Evolutionary conservation across 2,113 vertebrate genomes (phyloP).

Genomic region (Leptobrachium ailaonicum): DNA sequence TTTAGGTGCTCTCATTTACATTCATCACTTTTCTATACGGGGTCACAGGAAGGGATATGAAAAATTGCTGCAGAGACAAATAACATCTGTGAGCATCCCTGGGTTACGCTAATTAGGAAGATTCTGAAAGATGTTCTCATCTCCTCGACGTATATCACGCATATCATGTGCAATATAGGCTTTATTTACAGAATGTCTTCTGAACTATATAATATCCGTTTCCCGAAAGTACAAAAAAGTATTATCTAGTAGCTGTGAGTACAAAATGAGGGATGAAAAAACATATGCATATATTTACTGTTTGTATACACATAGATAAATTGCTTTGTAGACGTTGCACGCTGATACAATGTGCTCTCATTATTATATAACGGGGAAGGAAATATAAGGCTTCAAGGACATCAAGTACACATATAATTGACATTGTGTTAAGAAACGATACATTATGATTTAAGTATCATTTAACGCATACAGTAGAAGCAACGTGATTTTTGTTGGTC

Average conservation of each 20-base stretch:
- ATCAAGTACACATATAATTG: too few species aligned
- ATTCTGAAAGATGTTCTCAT: conserved; percentile 13
- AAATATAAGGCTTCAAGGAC: too few species aligned
- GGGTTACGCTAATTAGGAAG: neutral
- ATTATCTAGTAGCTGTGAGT: neutral
- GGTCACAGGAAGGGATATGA: neutral
- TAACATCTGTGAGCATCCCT: conserved; percentile 4
- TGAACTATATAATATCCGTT: neutral
- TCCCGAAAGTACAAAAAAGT: neutral
- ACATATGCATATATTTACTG: too few species aligned
- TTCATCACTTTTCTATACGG: neutral
- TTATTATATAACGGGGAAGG: too few species aligned
- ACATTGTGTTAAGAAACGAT: too few species aligned
- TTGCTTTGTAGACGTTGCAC: too few species aligned
- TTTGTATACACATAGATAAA: too few species aligned
- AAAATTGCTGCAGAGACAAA: neutral
- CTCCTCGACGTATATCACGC: neutral
- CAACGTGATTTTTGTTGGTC: too few species aligned
- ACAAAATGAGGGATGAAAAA: neutral
- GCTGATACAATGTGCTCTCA: too few species aligned
- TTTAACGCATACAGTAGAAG: too few species aligned
- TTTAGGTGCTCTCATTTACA: neutral
- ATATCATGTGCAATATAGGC: neutral
- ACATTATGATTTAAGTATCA: too few species aligned
- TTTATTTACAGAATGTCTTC: neutral